Conservation (phyloP, 2,113 vertebrate genomes). For the Mormoops blainvillei region DNA sequence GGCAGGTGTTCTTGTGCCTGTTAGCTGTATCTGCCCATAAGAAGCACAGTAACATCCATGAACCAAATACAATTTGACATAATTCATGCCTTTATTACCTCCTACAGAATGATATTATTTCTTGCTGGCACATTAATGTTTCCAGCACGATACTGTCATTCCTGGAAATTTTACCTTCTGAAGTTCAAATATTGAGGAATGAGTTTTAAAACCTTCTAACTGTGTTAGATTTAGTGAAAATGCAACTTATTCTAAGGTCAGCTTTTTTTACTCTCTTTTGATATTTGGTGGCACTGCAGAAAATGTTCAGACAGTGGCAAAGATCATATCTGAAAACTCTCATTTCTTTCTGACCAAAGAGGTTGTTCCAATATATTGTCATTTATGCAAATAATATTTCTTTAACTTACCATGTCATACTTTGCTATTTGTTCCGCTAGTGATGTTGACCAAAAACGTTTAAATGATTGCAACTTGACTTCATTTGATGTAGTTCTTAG, state of each 20-base stretch:
- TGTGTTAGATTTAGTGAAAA: slow-evolving; percentile 28
- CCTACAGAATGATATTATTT: slow-evolving; percentile 41
- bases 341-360: neutral
- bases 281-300: neutral
- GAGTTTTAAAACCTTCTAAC: slow-evolving; percentile 41
- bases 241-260: neutral
- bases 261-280: neutral
- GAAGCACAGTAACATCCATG: slow-evolving; percentile 24
- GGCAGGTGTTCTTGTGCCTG: neutral
- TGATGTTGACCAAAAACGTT: neutral
- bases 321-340: slow-evolving; percentile 21
- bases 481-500: neutral
- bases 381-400: slow-evolving; percentile 36
- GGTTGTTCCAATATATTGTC: neutral
- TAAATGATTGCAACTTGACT: neutral
- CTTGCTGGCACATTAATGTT: neutral
- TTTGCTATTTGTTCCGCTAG: neutral
- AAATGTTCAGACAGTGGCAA: neutral
- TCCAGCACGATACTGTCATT: neutral
- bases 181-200: slow-evolving; percentile 46
- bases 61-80: slow-evolving; percentile 20
- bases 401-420: neutral
- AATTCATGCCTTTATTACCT: slow-evolving; percentile 14
- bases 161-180: slow-evolving; percentile 17
- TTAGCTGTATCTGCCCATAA: slow-evolving; percentile 28